Percentiles rank a stretch among this genome's conserved stretches.
Evolutionary conservation across 2,888 invertebrate species (phyloP).

Genomic region (Pediacus dermestoides): DNA sequence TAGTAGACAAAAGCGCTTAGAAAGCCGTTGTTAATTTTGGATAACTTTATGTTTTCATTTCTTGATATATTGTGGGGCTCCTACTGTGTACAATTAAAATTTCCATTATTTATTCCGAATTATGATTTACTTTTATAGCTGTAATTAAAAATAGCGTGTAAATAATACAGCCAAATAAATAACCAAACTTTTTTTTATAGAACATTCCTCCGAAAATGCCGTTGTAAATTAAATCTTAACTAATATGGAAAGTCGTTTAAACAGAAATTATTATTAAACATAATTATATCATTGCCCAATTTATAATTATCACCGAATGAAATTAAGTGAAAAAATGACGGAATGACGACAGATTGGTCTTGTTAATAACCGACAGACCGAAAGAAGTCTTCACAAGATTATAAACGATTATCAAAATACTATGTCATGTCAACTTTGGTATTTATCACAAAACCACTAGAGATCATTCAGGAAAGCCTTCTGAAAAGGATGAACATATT

Average conservation of each 20-base stretch:
- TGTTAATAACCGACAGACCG: conserved; percentile 28
- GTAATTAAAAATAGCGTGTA: conserved; percentile 22
- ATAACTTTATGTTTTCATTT: too few species aligned
- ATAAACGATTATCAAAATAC: conserved; percentile 42
- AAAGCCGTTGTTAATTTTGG: too few species aligned
- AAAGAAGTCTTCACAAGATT: conserved; percentile 31
- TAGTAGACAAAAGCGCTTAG: too few species aligned
- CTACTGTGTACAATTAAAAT: conserved; percentile 33
- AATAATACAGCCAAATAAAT: too few species aligned
- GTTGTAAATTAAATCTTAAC: too few species aligned
- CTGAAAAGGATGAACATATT: too few species aligned
- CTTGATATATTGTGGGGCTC: conserved; percentile 29
- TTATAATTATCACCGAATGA: too few species aligned
- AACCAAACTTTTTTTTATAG: too few species aligned
- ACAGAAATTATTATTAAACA: too few species aligned
- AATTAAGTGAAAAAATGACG: conserved; percentile 42
- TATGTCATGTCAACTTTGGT: conserved; percentile 39
- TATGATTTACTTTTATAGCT: conserved; percentile 27
- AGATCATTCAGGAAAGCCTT: conserved; percentile 8
- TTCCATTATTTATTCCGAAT: conserved; percentile 31
- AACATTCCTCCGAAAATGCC: too few species aligned
- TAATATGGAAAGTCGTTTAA: too few species aligned
- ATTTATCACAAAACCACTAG: conserved; percentile 28
- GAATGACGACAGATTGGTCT: conserved; percentile 35
- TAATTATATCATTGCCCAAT: too few species aligned